Conservation (phyloP, 2,888 invertebrate species). For the Subacronicta megacephala region DNA sequence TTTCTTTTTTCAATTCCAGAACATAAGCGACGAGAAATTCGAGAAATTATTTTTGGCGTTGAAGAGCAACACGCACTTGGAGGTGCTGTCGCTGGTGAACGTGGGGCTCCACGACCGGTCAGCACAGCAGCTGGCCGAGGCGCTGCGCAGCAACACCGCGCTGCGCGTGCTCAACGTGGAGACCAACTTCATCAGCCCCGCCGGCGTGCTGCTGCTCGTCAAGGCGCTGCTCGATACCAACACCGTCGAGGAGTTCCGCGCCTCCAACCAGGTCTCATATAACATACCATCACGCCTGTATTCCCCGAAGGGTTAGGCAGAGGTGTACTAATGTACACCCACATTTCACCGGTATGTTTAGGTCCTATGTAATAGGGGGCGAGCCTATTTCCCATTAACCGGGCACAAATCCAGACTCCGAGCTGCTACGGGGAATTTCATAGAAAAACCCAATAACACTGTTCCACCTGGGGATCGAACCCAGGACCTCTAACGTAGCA, state of each 20-base stretch:
- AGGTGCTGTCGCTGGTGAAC: slow-evolving; percentile 97
- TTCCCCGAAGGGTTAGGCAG: too few relatives aligned
- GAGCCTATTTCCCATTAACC: too few relatives aligned
- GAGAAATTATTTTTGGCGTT: slow-evolving; percentile 96
- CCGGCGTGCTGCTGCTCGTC: slow-evolving; percentile 95
- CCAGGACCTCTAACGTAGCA: too few relatives aligned
- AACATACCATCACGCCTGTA: too few relatives aligned
- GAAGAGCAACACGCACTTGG: slow-evolving; percentile 96
- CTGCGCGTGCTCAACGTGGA: slow-evolving; percentile 97
- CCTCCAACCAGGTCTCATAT: slow-evolving; percentile 97
- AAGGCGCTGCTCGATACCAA: slow-evolving; percentile 96
- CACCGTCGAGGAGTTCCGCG: slow-evolving; percentile 97
- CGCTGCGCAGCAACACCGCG: slow-evolving; percentile 94
- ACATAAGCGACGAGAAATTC: slow-evolving; percentile 98
- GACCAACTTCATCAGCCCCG: slow-evolving; percentile 98
- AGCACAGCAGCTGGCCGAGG: slow-evolving; percentile 94
- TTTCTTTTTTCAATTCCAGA: slow-evolving; percentile 88
- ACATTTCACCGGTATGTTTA: too few relatives aligned
- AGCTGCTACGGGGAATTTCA: too few relatives aligned
- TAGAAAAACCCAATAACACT: too few relatives aligned
- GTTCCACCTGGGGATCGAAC: too few relatives aligned
- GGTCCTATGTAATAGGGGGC: too few relatives aligned
- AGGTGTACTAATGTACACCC: too few relatives aligned
- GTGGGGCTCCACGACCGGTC: slow-evolving; percentile 97
- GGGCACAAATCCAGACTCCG: too few relatives aligned